phyloP scores from a whole-genome alignment of 2,113 vertebrate species.

The Salvelinus sp. region DNA sequence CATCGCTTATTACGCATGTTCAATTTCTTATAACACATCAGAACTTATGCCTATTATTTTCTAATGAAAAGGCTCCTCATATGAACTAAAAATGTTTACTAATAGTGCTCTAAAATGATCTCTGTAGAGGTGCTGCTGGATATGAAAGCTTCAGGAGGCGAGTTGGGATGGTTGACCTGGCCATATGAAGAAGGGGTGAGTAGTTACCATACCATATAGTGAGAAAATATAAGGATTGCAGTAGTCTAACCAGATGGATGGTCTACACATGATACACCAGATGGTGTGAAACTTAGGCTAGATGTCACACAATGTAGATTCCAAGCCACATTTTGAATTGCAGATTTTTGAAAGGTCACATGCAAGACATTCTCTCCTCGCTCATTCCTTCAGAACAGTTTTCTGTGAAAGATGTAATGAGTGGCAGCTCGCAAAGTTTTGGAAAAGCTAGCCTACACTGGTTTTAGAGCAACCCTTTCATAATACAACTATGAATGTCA shows the following conservation, averaged over 20 bases:
- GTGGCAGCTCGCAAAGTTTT: slow-evolving; percentile 54
- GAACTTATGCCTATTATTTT: too few relatives aligned
- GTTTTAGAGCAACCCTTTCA: slow-evolving; percentile 58
- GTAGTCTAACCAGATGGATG: background rate
- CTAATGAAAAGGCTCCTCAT: background rate
- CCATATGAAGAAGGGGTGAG: slow-evolving; percentile 90
- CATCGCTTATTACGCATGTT: too few relatives aligned
- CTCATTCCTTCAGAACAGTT: slow-evolving; percentile 28
- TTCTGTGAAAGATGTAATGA: slow-evolving; percentile 55
- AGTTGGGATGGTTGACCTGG: slow-evolving; percentile 90
- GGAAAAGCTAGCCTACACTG: slow-evolving; percentile 42
- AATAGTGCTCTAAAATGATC: slow-evolving; percentile 19
- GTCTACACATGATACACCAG: too few relatives aligned
- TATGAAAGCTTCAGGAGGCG: slow-evolving; percentile 85
- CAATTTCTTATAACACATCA: too few relatives aligned
- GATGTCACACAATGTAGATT: background rate
- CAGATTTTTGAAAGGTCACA: background rate
- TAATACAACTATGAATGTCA: slow-evolving; percentile 54
- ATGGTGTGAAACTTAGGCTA: too few relatives aligned
- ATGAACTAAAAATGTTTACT: background rate
- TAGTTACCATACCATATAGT: slow-evolving; percentile 53
- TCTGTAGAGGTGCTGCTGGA: slow-evolving; percentile 88
- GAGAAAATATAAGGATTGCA: slow-evolving; percentile 55
- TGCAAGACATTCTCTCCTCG: background rate
- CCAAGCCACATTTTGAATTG: background rate